phyloP scores from a whole-genome alignment of 2,113 vertebrate species.

The Elachura formosa region DNA sequence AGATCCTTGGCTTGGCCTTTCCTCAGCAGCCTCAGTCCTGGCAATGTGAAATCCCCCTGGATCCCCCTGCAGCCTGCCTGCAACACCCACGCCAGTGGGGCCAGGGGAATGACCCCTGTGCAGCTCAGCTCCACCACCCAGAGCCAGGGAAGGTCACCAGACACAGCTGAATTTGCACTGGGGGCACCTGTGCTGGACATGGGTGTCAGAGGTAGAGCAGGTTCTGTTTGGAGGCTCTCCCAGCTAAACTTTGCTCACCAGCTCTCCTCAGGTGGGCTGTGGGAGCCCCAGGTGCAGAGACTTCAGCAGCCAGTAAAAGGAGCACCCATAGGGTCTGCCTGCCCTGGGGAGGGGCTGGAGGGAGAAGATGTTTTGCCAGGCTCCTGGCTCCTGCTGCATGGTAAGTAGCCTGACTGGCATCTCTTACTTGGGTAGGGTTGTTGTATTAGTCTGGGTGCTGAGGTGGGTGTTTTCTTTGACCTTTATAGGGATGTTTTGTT shows the following conservation, averaged over 20 bases:
- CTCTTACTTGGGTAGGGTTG: neutral
- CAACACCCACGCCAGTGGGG: neutral
- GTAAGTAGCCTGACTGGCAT: neutral
- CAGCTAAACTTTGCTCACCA: neutral
- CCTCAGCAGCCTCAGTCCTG: neutral
- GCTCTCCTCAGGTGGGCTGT: neutral
- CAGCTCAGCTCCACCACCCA: neutral
- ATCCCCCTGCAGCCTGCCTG: neutral
- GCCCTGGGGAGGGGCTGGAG: fast-evolving
- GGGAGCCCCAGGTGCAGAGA: neutral
- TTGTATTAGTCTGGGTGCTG: neutral
- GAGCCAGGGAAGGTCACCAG: neutral
- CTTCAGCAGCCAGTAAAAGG: neutral
- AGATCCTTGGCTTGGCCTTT: constrained; percentile 10
- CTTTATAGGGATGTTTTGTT: neutral
- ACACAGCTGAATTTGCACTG: neutral
- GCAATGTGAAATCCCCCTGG: neutral
- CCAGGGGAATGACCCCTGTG: neutral
- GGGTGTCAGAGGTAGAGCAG: neutral
- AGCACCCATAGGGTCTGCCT: neutral
- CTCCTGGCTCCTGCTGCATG: neutral
- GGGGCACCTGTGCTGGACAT: neutral
- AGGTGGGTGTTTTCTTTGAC: neutral
- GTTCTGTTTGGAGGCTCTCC: neutral
- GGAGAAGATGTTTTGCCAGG: fast-evolving